Conservation (phyloP, 1,140 invertebrate genomes). For the Lepidurus packardi region DNA sequence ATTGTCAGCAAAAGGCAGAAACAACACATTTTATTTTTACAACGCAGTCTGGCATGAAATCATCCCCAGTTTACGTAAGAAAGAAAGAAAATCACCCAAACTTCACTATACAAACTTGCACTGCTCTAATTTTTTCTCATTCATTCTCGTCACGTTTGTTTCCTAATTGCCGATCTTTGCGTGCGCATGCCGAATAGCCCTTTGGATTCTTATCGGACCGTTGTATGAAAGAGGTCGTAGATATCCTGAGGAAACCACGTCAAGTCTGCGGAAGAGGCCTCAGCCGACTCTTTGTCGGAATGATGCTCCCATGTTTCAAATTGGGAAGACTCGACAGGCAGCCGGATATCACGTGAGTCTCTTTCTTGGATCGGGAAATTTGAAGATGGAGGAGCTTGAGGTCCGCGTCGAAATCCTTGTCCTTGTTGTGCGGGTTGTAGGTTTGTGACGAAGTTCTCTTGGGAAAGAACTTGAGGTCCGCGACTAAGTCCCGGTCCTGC, state of each 20-base stretch:
- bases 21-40: neutral
- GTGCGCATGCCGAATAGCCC: neutral
- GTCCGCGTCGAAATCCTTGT: constrained; percentile 23
- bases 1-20: neutral
- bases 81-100: neutral
- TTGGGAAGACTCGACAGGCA: neutral
- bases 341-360: neutral
- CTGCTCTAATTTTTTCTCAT: neutral
- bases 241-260: neutral
- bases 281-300: neutral
- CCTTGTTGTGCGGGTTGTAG: neutral
- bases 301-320: neutral
- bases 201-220: neutral
- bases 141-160: constrained; percentile 1
- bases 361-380: neutral
- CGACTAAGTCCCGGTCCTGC: neutral
- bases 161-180: neutral
- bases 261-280: neutral
- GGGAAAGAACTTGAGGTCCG: neutral
- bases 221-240: neutral
- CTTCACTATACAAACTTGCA: neutral
- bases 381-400: neutral
- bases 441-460: neutral
- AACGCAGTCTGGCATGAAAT: neutral
- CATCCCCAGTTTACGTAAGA: neutral